Evolutionary conservation across 2,888 invertebrate species (phyloP).

Genomic region (Elmis aenea): DNA sequence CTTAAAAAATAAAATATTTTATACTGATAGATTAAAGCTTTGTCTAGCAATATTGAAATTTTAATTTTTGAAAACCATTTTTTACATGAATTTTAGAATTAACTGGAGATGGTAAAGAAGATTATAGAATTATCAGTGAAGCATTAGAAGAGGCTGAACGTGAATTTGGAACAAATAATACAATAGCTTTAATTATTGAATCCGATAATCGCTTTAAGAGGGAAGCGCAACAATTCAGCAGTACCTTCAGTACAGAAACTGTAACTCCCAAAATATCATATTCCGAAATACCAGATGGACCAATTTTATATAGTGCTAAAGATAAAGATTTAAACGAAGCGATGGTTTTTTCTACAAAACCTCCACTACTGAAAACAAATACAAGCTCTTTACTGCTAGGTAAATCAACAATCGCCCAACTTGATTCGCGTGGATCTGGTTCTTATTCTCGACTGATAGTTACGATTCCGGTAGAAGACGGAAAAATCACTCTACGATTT

Average conservation of each 20-base stretch:
- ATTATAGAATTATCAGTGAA: conserved; percentile 14
- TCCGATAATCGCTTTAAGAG: conserved; percentile 12
- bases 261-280: conserved; percentile 5
- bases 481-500: conserved; percentile 40
- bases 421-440: conserved; percentile 26
- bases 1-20: no score
- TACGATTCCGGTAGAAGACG: conserved; percentile 33
- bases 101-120: conserved; percentile 11
- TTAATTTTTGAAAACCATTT: background rate
- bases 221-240: conserved; percentile 11
- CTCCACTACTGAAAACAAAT: conserved; percentile 32
- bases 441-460: conserved; percentile 35
- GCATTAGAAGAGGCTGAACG: conserved; percentile 8
- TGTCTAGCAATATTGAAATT: no score
- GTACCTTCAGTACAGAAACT: conserved; percentile 1
- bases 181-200: conserved; percentile 5
- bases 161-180: conserved; percentile 1
- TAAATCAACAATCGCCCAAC: conserved; percentile 16
- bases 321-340: conserved; percentile 14
- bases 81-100: conserved; percentile 14
- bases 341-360: conserved; percentile 38
- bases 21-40: no score
- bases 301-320: conserved; percentile 34
- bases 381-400: conserved; percentile 12
- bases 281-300: conserved; percentile 21